Percentiles rank a stretch among this genome's conserved stretches.
Conservation (phyloP, 1,140 invertebrate genomes). For the Macrostomum lignano region DNA sequence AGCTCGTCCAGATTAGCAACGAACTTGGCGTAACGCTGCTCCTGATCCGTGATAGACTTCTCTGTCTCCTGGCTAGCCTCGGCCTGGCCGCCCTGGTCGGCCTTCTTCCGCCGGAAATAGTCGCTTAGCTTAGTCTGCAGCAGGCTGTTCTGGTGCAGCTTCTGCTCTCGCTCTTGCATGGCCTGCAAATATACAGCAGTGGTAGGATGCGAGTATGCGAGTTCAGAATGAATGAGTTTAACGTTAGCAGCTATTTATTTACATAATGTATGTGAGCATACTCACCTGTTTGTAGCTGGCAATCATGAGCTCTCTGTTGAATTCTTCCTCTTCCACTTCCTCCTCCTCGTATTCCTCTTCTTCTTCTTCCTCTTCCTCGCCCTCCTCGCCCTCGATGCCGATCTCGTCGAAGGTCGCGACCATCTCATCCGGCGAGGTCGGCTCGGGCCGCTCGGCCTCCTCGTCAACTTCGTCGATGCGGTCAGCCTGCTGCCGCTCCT, state of each 20-base stretch:
- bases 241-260: neutral
- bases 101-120: neutral
- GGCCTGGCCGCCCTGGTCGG: neutral
- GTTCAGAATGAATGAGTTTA: neutral
- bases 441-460: conserved; percentile 8
- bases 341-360: conserved; percentile 10
- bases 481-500: conserved; percentile 10
- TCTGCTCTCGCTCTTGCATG: neutral
- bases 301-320: neutral
- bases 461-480: conserved; percentile 19
- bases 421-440: conserved; percentile 6
- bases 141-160: neutral
- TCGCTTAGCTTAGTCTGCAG: neutral
- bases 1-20: neutral
- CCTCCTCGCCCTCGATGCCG: conserved; percentile 10
- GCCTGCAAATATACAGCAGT: neutral
- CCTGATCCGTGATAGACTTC: neutral
- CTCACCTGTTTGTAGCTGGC: neutral
- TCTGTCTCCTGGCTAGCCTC: conserved; percentile 1
- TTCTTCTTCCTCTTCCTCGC: conserved; percentile 10
- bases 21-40: neutral
- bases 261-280: neutral
- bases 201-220: neutral
- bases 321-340: conserved; percentile 9
- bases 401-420: conserved; percentile 10